phyloP scores from a whole-genome alignment of 2,888 invertebrate species.

The Penaeus monodon region DNA sequence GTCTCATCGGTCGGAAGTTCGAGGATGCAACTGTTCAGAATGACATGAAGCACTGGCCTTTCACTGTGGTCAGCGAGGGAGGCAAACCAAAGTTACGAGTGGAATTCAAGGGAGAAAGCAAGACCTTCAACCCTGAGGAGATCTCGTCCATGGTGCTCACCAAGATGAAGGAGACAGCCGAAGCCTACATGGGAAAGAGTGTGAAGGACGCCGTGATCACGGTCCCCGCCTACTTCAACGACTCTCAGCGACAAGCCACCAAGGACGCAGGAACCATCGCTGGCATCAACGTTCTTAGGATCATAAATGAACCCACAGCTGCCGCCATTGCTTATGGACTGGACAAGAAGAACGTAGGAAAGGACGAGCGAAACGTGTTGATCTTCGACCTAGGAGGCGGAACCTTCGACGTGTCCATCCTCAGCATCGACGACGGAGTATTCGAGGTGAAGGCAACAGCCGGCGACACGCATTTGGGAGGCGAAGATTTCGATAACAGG shows the following conservation, averaged over 20 bases:
- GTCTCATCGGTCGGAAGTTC: conserved; percentile 72
- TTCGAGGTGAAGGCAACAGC: conserved; percentile 79
- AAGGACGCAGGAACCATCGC: conserved; percentile 89
- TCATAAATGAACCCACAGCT: conserved; percentile 91
- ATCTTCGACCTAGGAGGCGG: conserved; percentile 79
- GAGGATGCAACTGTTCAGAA: conserved; percentile 71
- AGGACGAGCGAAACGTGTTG: conserved; percentile 73
- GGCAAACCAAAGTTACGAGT: conserved; percentile 73
- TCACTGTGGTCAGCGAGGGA: conserved; percentile 71
- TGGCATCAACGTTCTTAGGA: conserved; percentile 87
- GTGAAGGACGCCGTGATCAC: conserved; percentile 90
- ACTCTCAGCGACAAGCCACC: conserved; percentile 91
- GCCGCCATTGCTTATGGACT: conserved; percentile 75
- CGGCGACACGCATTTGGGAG: conserved; percentile 93
- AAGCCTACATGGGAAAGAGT: conserved; percentile 86
- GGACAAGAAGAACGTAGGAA: conserved; percentile 71
- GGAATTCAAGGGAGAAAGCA: conserved; percentile 76
- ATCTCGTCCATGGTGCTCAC: conserved; percentile 79
- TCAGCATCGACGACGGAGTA: conserved; percentile 76
- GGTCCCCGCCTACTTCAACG: conserved; percentile 91
- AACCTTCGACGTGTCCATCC: conserved; percentile 76
- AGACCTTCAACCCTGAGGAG: conserved; percentile 77
- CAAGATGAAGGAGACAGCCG: conserved; percentile 94
- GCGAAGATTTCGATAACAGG: conserved; percentile 89
- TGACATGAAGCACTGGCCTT: conserved; percentile 78